phyloP scores from a whole-genome alignment of 2,888 invertebrate species.

The Troilus luridus region DNA sequence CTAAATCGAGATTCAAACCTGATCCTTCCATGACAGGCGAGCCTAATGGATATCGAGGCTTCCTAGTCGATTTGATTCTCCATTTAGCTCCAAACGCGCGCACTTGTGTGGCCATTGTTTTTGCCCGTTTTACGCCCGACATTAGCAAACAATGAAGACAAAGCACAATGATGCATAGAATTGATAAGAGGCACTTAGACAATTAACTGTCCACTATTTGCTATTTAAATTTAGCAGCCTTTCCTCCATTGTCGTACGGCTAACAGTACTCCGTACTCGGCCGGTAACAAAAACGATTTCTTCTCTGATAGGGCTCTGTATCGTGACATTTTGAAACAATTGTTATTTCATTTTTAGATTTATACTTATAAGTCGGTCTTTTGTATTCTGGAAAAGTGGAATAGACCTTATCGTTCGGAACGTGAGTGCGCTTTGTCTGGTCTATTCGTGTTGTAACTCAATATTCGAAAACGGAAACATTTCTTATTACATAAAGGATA shows the following conservation, averaged over 20 bases:
- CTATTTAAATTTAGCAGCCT: conserved; percentile 11
- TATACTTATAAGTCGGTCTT: too few relatives aligned
- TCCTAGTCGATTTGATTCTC: not conserved
- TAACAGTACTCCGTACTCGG: not conserved
- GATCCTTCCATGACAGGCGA: not conserved
- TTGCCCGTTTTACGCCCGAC: not conserved
- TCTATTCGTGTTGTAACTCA: too few relatives aligned
- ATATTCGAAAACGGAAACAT: too few relatives aligned
- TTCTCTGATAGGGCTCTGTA: not conserved
- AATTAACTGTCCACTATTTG: conserved; percentile 30
- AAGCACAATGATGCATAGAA: conserved; percentile 36
- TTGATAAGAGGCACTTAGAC: conserved; percentile 22
- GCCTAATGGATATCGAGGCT: not conserved
- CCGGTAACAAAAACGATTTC: not conserved
- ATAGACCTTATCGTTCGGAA: too few relatives aligned
- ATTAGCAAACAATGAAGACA: conserved; percentile 38
- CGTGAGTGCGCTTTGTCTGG: too few relatives aligned
- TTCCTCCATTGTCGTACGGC: not conserved
- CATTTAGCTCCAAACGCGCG: not conserved
- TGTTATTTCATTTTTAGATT: too few relatives aligned
- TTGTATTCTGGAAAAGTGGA: too few relatives aligned
- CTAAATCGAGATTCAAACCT: not conserved
- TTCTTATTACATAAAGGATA: too few relatives aligned
- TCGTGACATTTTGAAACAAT: too few relatives aligned
- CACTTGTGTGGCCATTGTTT: conserved; percentile 14